Evolutionary conservation across 1,140 invertebrate species (phyloP).

Genomic region (Mamestra configurata): DNA sequence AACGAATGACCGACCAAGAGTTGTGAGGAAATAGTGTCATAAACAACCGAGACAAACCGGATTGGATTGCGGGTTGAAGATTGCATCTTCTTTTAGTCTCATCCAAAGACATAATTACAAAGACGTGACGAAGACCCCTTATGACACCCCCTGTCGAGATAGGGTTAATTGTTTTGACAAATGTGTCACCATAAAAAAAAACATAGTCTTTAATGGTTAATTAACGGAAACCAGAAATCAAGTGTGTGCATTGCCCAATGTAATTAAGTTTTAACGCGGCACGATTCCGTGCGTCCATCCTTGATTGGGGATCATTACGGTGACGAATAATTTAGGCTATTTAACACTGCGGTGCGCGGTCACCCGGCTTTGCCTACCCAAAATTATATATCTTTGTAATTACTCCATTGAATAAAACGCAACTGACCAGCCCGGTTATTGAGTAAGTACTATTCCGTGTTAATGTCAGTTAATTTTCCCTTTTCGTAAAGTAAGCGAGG

Average conservation of each 20-base stretch:
- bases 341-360: slow-evolving; percentile 36
- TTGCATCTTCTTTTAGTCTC: background rate
- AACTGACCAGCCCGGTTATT: slow-evolving; percentile 40
- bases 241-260: background rate
- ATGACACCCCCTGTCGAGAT: too few relatives aligned
- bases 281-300: slow-evolving; percentile 11
- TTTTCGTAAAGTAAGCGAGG: slow-evolving; percentile 32
- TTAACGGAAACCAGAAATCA: background rate
- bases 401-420: slow-evolving; percentile 36
- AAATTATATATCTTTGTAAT: slow-evolving; percentile 35
- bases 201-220: background rate
- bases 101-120: too few relatives aligned
- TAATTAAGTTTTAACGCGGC: slow-evolving; percentile 4
- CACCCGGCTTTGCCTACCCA: background rate
- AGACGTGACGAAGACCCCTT: too few relatives aligned
- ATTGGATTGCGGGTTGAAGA: background rate
- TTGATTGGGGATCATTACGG: slow-evolving; percentile 31
- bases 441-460: slow-evolving; percentile 45
- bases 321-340: slow-evolving; percentile 45
- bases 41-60: background rate
- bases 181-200: too few relatives aligned
- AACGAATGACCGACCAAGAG: background rate
- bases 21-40: slow-evolving; percentile 7
- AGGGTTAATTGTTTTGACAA: too few relatives aligned
- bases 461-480: slow-evolving; percentile 35